Evolutionary conservation across 2,797 vertebrate species (phyloP).

Genomic region (Carduelis carduelis): DNA sequence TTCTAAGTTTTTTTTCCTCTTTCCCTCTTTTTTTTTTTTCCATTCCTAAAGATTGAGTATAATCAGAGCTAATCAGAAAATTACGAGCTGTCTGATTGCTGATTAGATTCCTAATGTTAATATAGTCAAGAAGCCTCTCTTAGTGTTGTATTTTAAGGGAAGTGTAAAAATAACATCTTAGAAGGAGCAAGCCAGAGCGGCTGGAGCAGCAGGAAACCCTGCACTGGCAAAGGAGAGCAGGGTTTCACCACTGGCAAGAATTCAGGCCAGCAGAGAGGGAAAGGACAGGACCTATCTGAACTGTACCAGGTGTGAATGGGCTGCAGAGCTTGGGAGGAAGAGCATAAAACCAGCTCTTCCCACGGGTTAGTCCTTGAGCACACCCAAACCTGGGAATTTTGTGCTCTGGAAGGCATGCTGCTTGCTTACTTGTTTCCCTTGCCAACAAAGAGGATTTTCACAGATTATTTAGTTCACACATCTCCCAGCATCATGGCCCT

Average conservation of each 20-base stretch:
- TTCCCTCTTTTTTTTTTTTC: constrained; percentile 35
- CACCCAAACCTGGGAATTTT: neutral
- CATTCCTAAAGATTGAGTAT: constrained; percentile 76
- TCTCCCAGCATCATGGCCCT: neutral
- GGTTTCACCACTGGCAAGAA: neutral
- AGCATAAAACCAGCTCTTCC: neutral
- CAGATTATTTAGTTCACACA: neutral
- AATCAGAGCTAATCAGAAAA: constrained; percentile 88
- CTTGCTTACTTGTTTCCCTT: neutral
- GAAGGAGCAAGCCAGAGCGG: constrained; percentile 50
- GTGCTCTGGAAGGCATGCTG: neutral
- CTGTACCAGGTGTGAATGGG: neutral
- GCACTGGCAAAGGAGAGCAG: neutral
- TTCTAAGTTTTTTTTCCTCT: constrained; percentile 12
- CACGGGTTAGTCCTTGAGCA: neutral
- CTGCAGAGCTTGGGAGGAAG: neutral
- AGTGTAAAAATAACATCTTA: constrained; percentile 79
- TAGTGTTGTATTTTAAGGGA: constrained; percentile 78
- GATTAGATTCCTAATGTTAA: constrained; percentile 87
- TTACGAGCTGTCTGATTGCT: constrained; percentile 86
- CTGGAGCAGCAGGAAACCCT: constrained; percentile 44
- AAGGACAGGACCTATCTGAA: neutral
- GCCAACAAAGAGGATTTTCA: neutral
- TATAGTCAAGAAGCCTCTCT: constrained; percentile 83
- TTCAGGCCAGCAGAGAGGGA: neutral